phyloP scores from a whole-genome alignment of 2,113 vertebrate genomes.

The Stegostoma tigrinum region DNA sequence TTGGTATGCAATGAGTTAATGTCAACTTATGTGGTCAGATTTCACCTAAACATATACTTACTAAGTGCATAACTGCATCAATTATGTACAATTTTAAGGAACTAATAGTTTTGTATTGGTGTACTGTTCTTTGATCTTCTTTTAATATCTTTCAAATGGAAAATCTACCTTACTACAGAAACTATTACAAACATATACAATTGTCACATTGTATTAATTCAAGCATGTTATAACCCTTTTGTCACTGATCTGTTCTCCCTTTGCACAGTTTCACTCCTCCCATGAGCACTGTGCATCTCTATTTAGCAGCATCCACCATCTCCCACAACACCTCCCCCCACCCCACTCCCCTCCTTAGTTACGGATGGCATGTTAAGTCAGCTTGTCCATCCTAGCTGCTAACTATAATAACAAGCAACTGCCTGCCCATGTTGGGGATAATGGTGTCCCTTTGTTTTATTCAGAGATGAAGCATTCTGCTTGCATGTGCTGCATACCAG shows the following conservation, averaged over 20 bases:
- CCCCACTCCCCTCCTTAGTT: neutral
- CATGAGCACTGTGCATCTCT: neutral
- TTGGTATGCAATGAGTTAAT: slow-evolving; percentile 15
- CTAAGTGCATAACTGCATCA: slow-evolving; percentile 11
- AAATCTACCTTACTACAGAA: neutral
- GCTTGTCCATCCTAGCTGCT: neutral
- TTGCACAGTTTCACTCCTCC: neutral
- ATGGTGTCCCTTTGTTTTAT: neutral
- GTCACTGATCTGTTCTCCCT: neutral
- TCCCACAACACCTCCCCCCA: too few species aligned
- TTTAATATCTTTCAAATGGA: slow-evolving; percentile 9
- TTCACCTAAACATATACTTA: slow-evolving; percentile 27
- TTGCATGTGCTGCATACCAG: neutral
- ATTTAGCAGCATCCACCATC: neutral
- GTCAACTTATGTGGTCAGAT: slow-evolving; percentile 3
- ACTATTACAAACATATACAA: neutral
- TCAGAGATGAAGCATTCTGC: neutral
- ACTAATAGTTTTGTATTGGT: slow-evolving; percentile 10
- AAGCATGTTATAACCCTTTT: neutral
- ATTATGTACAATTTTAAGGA: neutral
- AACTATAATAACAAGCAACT: too few species aligned
- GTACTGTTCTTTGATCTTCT: neutral
- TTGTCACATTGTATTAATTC: neutral
- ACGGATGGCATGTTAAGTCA: too few species aligned
- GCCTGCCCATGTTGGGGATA: too few species aligned